These are phyloP conservation scores for Epinephelus fuscoguttatus DNA, from an alignment of 2,113 vertebrate species.

Conservation along the genomic window DNA sequence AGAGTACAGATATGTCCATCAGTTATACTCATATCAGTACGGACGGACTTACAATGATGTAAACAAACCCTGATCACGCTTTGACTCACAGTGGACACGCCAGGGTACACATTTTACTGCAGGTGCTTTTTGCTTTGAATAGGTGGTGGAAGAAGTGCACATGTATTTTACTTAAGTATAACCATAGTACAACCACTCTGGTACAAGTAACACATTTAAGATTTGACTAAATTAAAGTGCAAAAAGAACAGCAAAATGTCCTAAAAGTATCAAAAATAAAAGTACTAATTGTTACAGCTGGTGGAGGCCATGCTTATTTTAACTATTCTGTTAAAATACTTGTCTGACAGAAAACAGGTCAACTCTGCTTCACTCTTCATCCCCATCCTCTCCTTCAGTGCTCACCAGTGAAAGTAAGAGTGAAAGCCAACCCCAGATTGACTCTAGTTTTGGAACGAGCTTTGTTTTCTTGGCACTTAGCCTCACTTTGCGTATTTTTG, in stretches of 20 bases:
- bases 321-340: not conserved
- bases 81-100: constrained; percentile 26
- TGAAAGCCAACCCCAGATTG: too few species aligned
- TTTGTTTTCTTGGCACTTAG: too few species aligned
- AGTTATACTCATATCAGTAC: constrained; percentile 25
- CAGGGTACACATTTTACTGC: constrained; percentile 27
- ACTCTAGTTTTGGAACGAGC: too few species aligned
- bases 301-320: not conserved
- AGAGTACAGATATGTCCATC: constrained; percentile 37
- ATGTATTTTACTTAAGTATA: not conserved
- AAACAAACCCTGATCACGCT: constrained; percentile 27
- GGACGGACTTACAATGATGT: constrained; percentile 13
- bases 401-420: too few species aligned
- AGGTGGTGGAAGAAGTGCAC: not conserved
- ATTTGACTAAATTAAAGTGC: not conserved
- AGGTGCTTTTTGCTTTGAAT: not conserved
- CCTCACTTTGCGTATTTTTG: too few species aligned
- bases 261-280: not conserved
- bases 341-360: too few species aligned
- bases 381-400: too few species aligned
- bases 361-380: too few species aligned
- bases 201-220: not conserved
- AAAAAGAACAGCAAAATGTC: not conserved
- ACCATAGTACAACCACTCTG: not conserved
- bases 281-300: not conserved